Base-by-base conservation (phyloP, 37 sponge, comb jelly and placozoan species). In the Bolinopsis microptera region DNA sequence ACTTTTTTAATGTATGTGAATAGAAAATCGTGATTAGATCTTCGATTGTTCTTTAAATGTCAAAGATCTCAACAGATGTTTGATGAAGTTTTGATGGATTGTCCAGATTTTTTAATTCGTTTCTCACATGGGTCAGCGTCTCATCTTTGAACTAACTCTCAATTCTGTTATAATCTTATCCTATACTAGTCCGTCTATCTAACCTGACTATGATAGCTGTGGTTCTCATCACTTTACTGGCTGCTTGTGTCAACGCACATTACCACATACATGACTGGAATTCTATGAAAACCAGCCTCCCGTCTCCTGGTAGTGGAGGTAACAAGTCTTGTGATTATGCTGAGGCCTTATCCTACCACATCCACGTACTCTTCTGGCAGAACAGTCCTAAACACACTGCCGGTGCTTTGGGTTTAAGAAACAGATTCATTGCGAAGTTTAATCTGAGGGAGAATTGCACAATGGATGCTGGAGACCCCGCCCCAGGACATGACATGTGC, bases 401-500 rank as follows among this genome's bases (percentile, higher is more conserved):
- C 2, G 8, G 22, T 35, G 83, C 83, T 23, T 9, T 82, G 3
- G 23, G 31, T 30, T 23, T 82, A 8, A 32, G 83, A 36, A 31
- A 82, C 31, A 35, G 31, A 2, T 82, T 82, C 31, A 82, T 82
- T 3, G 26, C 5, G 25, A 24, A 36, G 37, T 82, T 34, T 23
- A 35, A 32, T 2, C 31, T 82, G 83, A 82, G 13, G 1, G 31
- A 82, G 23, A 82, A 3, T 3, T 82, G 83, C 38, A 35, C 35
- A 2, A 36, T 82, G 8, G 24, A 3, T 31, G 38, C 83, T 9
- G 83, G 83, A 32, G 37, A 82, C 23, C 83, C 83, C 23, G 38
- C 38, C 38, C 37, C 37, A 3, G 83, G 83, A 36, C 83, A 82
- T 23, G 83, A 82, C 13, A 86, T 86, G 90, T 86, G 90, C 30